Percentiles rank a stretch among this genome's conserved stretches.
These are phyloP conservation scores for Ylistrum balloti DNA, from an alignment of 1,140 invertebrate species.

Conservation along the genomic window DNA sequence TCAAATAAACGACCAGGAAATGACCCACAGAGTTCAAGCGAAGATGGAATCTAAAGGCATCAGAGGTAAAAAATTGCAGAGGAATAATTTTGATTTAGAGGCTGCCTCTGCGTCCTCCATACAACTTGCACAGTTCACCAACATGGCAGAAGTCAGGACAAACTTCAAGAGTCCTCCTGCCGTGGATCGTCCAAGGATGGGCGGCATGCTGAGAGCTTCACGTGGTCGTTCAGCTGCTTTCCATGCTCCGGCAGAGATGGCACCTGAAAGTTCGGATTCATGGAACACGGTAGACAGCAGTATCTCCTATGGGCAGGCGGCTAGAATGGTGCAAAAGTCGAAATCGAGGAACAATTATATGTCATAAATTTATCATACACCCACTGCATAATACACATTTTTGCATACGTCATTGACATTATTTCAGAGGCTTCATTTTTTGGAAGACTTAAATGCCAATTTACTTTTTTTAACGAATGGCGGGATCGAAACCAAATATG, in stretches of 20 bases:
- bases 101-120: slow-evolving; percentile 53
- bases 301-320: neutral
- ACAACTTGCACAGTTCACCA: slow-evolving; percentile 56
- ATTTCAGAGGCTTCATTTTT: too few relatives aligned
- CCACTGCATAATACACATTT: too few relatives aligned
- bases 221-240: too few relatives aligned
- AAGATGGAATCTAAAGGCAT: slow-evolving; percentile 64
- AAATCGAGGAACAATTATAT: neutral
- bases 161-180: neutral
- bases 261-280: neutral
- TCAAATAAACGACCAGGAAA: slow-evolving; percentile 64
- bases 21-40: slow-evolving; percentile 60
- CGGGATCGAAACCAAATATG: too few relatives aligned
- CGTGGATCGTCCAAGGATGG: neutral
- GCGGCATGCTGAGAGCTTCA: neutral
- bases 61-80: slow-evolving; percentile 62
- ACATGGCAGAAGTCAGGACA: slow-evolving; percentile 55
- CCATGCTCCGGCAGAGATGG: too few relatives aligned
- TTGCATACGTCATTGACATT: too few relatives aligned
- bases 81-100: slow-evolving; percentile 58
- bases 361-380: neutral
- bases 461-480: too few relatives aligned
- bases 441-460: too few relatives aligned
- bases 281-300: neutral
- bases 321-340: neutral